Percentiles rank a stretch among this genome's conserved stretches.
Evolutionary conservation across 2,797 vertebrate species (phyloP).

Genomic region (Melanotaenia nigrans): DNA sequence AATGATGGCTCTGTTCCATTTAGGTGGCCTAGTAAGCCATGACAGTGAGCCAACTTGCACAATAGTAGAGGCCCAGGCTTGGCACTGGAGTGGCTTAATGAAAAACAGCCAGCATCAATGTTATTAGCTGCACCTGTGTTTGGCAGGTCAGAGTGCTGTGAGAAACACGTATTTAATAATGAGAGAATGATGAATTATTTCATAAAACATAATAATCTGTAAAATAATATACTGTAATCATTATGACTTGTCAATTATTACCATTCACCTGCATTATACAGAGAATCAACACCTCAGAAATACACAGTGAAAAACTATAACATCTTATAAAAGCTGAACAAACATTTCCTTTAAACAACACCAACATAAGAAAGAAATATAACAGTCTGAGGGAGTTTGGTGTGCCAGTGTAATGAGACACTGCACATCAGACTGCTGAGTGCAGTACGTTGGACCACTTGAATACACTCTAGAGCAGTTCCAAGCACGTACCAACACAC

Average conservation of each 20-base stretch:
- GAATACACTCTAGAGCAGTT: constrained; percentile 64
- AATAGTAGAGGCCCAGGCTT: constrained; percentile 45
- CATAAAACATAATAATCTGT: neutral
- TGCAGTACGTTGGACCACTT: constrained; percentile 56
- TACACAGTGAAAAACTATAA: constrained; percentile 36
- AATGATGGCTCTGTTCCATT: constrained; percentile 59
- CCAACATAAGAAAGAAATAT: constrained; percentile 26
- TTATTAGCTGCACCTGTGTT: constrained; percentile 48
- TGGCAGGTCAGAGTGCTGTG: constrained; percentile 22
- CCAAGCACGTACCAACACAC: constrained; percentile 58
- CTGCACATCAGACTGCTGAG: constrained; percentile 56
- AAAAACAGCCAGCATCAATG: constrained; percentile 47
- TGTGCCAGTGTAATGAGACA: constrained; percentile 60
- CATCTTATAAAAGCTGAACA: constrained; percentile 26
- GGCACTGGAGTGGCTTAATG: constrained; percentile 44
- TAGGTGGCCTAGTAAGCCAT: constrained; percentile 56
- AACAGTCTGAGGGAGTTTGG: constrained; percentile 42
- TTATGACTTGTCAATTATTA: constrained; percentile 33
- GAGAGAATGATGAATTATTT: constrained; percentile 26
- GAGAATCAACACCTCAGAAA: constrained; percentile 21
- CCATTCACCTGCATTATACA: constrained; percentile 24
- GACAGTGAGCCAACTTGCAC: constrained; percentile 54
- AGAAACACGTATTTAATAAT: constrained; percentile 38
- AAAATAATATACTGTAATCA: constrained; percentile 41
- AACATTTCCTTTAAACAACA: constrained; percentile 51